Percentiles rank a stretch among this genome's conserved stretches.
Conservation (phyloP, 2,113 vertebrate species). For the Hypomesus transpacificus region DNA sequence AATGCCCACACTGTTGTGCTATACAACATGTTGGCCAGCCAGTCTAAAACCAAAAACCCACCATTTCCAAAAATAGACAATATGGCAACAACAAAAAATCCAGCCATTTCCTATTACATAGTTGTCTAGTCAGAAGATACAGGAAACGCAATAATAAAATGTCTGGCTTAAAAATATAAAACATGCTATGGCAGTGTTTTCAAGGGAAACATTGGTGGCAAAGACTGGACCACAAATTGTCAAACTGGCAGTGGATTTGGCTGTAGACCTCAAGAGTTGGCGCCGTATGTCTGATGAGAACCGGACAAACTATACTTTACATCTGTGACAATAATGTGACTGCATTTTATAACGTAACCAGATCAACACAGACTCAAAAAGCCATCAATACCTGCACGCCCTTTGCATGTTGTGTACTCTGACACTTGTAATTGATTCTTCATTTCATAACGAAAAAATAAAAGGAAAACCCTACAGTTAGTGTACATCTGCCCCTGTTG, state of each 20-base stretch:
- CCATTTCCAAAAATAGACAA: conserved; percentile 55
- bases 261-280: no score
- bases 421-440: no score
- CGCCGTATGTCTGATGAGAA: no score
- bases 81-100: conserved; percentile 26
- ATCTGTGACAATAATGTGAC: no score
- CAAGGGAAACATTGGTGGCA: conserved; percentile 30
- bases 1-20: not conserved
- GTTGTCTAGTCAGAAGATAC: conserved; percentile 63
- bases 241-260: not conserved
- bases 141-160: conserved; percentile 64
- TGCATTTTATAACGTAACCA: no score
- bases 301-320: no score
- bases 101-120: conserved; percentile 62
- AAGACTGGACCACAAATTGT: conserved; percentile 4
- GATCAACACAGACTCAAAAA: no score
- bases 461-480: not conserved
- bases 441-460: no score
- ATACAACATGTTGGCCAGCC: conserved; percentile 15
- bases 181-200: conserved; percentile 35
- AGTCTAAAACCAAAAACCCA: conserved; percentile 36
- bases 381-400: no score
- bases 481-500: conserved; percentile 19
- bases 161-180: conserved; percentile 53
- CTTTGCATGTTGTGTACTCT: no score